phyloP scores from a whole-genome alignment of 2,888 invertebrate genomes.

The Campaea margaritaria region DNA sequence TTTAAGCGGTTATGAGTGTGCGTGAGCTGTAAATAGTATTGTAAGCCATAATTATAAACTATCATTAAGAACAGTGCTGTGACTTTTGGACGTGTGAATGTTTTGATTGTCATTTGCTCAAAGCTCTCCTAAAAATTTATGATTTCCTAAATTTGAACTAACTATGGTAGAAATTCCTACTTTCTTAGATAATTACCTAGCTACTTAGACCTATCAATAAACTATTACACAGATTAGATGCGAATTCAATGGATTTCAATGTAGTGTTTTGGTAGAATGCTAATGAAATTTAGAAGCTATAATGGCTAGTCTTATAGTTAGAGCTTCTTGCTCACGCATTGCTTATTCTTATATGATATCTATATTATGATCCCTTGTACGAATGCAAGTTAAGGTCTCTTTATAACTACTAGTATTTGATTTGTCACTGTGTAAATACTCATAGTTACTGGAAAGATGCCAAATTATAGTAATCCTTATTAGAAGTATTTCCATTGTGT shows the following conservation, averaged over 20 bases:
- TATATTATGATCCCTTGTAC: not conserved
- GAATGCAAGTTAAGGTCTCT: not conserved
- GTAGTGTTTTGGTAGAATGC: conserved; percentile 39
- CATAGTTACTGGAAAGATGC: conserved; percentile 53
- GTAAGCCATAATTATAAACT: conserved; percentile 59
- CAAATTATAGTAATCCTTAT: conserved; percentile 50
- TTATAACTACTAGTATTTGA: not conserved
- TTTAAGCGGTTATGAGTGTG: conserved; percentile 54
- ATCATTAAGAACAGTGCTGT: conserved; percentile 73
- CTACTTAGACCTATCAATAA: conserved; percentile 5
- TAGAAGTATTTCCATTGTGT: conserved; percentile 40
- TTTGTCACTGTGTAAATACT: conserved; percentile 45
- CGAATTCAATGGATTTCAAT: conserved; percentile 5
- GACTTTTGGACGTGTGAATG: conserved; percentile 68
- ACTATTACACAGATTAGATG: conserved; percentile 12
- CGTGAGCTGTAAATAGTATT: conserved; percentile 72
- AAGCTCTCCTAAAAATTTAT: conserved; percentile 54
- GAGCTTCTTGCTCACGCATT: conserved; percentile 39
- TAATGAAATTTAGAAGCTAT: conserved; percentile 60
- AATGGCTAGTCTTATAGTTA: conserved; percentile 45
- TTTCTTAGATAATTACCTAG: conserved; percentile 2
- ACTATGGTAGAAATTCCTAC: conserved; percentile 13
- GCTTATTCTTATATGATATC: not conserved
- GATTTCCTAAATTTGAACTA: conserved; percentile 23
- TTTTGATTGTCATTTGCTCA: conserved; percentile 68